These are phyloP conservation scores for Porites australiensis DNA, from an alignment of 64 coral and sea anemone species.

Conservation along the genomic window DNA sequence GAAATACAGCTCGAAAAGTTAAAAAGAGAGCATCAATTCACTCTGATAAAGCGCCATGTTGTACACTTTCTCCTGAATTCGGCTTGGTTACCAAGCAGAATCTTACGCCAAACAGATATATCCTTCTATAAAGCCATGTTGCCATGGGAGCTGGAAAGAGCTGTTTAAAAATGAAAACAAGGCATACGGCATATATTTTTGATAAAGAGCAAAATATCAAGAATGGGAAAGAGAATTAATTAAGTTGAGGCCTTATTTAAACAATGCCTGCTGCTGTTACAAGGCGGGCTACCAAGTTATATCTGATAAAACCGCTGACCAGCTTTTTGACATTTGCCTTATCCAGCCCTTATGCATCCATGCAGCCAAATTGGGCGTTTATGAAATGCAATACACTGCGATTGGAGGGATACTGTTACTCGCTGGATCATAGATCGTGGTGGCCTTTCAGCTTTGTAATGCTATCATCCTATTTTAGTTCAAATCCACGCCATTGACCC, in stretches of 20 bases:
- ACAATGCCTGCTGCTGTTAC: no score
- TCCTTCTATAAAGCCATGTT: no score
- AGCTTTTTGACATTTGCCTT: background rate
- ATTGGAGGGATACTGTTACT: no score
- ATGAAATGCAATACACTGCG: background rate
- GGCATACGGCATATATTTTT: no score
- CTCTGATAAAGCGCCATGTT: background rate
- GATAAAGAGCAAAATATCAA: no score
- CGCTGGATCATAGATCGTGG: background rate
- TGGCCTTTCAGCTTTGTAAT: background rate
- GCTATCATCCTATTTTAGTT: background rate
- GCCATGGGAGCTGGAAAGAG: no score
- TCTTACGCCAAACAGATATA: no score
- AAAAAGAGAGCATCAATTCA: background rate
- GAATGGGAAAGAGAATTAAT: no score
- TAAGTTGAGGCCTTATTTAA: no score
- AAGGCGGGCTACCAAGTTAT: slow-evolving; percentile 18
- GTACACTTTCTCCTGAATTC: background rate
- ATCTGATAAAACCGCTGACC: slow-evolving; percentile 1
- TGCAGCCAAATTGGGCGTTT: background rate
- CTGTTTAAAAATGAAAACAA: no score
- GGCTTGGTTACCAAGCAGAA: slow-evolving; percentile 6
- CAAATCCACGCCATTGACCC: background rate
- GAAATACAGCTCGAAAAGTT: background rate
- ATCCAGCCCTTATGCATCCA: no score